phyloP scores from a whole-genome alignment of 2,113 vertebrate genomes.

The Caranx ignobilis region DNA sequence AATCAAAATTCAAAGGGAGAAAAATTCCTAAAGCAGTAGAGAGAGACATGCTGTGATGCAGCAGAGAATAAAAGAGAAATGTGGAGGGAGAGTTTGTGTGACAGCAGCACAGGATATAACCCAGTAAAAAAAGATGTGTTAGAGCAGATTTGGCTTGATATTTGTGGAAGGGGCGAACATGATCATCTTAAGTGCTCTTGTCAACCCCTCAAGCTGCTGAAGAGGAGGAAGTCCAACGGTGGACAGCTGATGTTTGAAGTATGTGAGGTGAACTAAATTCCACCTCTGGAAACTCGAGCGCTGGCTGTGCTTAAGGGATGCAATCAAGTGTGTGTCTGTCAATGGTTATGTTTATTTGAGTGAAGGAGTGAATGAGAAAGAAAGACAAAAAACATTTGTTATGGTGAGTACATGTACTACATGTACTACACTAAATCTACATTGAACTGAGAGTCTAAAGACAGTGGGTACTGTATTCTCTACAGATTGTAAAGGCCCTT shows the following conservation, averaged over 20 bases:
- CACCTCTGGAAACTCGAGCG: background rate
- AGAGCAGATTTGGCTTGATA: constrained; percentile 49
- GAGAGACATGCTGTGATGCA: constrained; percentile 40
- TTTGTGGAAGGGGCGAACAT: constrained; percentile 34
- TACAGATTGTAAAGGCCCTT: background rate
- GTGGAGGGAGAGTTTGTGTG: constrained; percentile 46
- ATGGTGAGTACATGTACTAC: too few relatives aligned
- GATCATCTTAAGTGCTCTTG: constrained; percentile 34
- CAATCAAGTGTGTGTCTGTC: constrained; percentile 20
- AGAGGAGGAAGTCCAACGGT: constrained; percentile 1
- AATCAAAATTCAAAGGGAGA: constrained; percentile 63
- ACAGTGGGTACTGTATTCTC: background rate
- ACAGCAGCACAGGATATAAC: constrained; percentile 41
- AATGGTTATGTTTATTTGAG: background rate
- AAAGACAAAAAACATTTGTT: too few relatives aligned
- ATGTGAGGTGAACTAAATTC: background rate
- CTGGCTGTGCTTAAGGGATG: constrained; percentile 20
- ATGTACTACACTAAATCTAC: too few relatives aligned
- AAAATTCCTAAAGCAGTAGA: constrained; percentile 58
- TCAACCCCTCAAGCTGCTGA: constrained; percentile 25
- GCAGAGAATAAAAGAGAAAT: constrained; percentile 50
- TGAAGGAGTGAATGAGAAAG: background rate
- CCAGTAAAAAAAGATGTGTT: constrained; percentile 4
- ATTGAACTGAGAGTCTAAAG: background rate
- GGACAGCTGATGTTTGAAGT: background rate